Evolutionary conservation across 2,797 vertebrate species (phyloP).

Genomic region (Pipistrellus pygmaeus): DNA sequence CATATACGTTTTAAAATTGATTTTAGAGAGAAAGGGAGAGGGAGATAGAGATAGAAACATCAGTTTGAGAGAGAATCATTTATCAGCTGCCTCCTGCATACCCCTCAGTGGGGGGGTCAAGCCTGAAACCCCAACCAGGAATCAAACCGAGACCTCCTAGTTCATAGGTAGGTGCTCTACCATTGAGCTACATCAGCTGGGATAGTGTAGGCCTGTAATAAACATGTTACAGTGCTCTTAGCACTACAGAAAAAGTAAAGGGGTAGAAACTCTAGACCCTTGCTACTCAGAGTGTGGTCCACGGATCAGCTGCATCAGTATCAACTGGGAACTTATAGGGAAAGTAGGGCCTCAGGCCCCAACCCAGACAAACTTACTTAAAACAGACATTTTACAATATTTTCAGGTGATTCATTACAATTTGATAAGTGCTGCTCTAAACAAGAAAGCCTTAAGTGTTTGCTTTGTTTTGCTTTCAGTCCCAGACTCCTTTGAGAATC

Average conservation of each 20-base stretch:
- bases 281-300: neutral
- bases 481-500: neutral
- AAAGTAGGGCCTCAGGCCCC: neutral
- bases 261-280: neutral
- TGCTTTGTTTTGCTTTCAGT: neutral
- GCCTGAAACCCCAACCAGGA: no score
- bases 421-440: neutral
- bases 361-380: neutral
- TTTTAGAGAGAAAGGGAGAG: no score
- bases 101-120: no score
- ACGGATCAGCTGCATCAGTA: neutral
- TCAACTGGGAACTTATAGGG: neutral
- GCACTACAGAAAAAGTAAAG: neutral
- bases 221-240: neutral
- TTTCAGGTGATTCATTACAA: neutral
- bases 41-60: no score
- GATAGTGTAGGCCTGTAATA: neutral
- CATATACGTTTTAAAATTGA: no score
- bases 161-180: no score
- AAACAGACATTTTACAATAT: neutral
- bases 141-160: no score
- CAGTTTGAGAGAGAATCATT: no score
- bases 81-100: no score
- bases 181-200: no score
- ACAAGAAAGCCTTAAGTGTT: neutral